Evolutionary conservation across 2,888 invertebrate genomes (phyloP).

Genomic region (Alentia gelatinosa): DNA sequence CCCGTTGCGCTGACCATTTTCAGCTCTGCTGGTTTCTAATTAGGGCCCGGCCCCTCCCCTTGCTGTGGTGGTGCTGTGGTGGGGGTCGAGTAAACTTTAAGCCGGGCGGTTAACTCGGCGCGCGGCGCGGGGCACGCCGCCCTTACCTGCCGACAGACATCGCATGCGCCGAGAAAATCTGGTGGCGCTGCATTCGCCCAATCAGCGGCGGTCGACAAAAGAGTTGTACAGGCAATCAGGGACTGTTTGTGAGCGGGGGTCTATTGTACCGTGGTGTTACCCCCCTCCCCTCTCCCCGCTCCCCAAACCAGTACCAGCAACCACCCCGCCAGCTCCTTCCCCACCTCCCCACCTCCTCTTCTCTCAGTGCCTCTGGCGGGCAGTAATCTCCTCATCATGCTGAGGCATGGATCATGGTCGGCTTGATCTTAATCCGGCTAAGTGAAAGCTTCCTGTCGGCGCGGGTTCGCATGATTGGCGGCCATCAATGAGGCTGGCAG

Average conservation of each 20-base stretch:
- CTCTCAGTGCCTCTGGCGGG: not conserved
- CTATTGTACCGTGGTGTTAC: not conserved
- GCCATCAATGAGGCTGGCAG: not conserved
- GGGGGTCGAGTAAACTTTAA: not conserved
- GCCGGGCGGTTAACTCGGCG: not conserved
- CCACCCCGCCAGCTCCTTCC: not conserved
- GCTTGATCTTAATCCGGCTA: slow-evolving; percentile 49
- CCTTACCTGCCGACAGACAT: not conserved
- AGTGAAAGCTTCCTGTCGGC: slow-evolving; percentile 32
- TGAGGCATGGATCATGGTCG: not conserved
- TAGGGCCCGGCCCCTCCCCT: not conserved
- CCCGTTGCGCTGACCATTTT: slow-evolving; percentile 34
- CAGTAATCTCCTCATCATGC: slow-evolving; percentile 4
- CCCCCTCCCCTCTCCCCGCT: not conserved
- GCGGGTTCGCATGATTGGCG: slow-evolving; percentile 31
- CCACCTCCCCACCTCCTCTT: not conserved
- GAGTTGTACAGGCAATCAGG: slow-evolving; percentile 21
- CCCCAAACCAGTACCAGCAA: not conserved
- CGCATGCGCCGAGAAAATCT: slow-evolving; percentile 17
- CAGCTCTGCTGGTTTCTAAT: slow-evolving; percentile 42
- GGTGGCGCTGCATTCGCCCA: slow-evolving; percentile 5
- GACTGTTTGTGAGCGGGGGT: not conserved
- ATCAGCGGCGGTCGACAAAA: slow-evolving; percentile 44
- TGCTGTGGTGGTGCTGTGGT: not conserved
- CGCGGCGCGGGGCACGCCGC: not conserved